phyloP scores from a whole-genome alignment of 35 echinoderm and acorn worm species.

The Heliocidaris tuberculata region DNA sequence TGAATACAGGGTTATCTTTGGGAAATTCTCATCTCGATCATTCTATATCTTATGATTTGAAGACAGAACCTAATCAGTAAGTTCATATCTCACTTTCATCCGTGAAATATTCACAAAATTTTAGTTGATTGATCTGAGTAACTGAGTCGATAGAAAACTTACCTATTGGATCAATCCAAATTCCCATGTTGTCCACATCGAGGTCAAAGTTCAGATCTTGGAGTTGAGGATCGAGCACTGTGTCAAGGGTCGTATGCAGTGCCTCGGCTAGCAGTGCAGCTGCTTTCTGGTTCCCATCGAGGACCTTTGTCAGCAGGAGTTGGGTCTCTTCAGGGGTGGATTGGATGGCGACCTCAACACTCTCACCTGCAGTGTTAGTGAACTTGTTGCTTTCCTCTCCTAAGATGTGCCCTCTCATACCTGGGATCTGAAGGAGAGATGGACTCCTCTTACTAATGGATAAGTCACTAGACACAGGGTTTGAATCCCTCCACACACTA shows the following conservation, averaged over 20 bases:
- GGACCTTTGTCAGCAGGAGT: slow-evolving; percentile 73
- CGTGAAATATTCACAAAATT: no score
- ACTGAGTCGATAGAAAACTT: background rate
- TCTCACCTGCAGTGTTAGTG: slow-evolving; percentile 91
- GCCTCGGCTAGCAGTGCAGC: slow-evolving; percentile 69
- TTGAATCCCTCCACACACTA: background rate
- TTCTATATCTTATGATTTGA: no score
- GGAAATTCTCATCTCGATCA: no score
- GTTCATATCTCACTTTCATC: no score
- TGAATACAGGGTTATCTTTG: no score
- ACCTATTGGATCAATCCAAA: slow-evolving; percentile 99
- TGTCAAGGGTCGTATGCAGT: slow-evolving; percentile 53
- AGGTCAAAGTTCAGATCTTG: slow-evolving; percentile 60
- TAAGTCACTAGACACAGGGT: background rate
- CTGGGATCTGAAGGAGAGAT: slow-evolving; percentile 59
- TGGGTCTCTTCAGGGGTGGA: slow-evolving; percentile 56
- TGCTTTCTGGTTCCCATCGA: slow-evolving; percentile 67
- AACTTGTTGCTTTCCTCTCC: slow-evolving; percentile 98
- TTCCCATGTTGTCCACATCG: slow-evolving; percentile 74
- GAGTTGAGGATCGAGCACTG: slow-evolving; percentile 42
- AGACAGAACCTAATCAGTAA: no score
- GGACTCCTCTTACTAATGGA: background rate
- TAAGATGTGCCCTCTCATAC: slow-evolving; percentile 66
- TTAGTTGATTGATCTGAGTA: no score
- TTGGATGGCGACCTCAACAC: slow-evolving; percentile 73